These are phyloP conservation scores for Phoebastria nigripes DNA, from an alignment of 2,797 vertebrate species.

Conservation along the genomic window DNA sequence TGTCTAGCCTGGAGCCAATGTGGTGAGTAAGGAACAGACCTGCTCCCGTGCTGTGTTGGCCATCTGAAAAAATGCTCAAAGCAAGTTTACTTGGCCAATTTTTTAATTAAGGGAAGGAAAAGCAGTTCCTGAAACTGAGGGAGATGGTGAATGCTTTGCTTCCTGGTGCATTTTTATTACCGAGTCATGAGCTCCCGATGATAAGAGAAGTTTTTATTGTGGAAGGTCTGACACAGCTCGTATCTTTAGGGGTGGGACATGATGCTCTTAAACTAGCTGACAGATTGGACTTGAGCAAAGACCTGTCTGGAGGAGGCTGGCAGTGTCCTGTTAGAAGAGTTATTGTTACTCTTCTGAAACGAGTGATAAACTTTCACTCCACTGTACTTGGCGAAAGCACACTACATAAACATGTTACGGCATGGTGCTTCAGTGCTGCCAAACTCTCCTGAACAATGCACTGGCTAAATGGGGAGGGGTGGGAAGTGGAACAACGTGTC, in stretches of 20 bases:
- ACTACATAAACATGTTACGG: rapidly evolving
- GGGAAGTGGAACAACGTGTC: rapidly evolving
- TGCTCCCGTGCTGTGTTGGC: background rate
- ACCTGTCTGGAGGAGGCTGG: background rate
- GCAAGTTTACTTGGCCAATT: background rate
- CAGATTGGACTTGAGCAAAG: background rate
- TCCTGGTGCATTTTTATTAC: background rate
- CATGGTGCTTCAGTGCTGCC: background rate
- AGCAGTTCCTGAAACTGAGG: background rate
- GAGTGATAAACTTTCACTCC: background rate
- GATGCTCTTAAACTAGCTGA: background rate
- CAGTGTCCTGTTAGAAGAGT: background rate
- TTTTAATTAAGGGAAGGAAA: background rate
- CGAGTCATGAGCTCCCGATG: background rate
- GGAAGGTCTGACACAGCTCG: background rate
- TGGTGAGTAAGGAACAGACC: background rate
- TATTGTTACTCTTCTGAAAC: background rate
- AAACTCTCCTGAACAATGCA: background rate
- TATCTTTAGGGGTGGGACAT: background rate
- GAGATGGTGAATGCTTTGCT: background rate
- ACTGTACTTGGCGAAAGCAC: background rate
- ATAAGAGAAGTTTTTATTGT: background rate
- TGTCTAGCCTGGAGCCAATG: background rate
- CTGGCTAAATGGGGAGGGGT: background rate
- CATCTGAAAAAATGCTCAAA: background rate